These are phyloP conservation scores for Allygus modestus DNA, from an alignment of 2,888 invertebrate species.

Conservation along the genomic window DNA sequence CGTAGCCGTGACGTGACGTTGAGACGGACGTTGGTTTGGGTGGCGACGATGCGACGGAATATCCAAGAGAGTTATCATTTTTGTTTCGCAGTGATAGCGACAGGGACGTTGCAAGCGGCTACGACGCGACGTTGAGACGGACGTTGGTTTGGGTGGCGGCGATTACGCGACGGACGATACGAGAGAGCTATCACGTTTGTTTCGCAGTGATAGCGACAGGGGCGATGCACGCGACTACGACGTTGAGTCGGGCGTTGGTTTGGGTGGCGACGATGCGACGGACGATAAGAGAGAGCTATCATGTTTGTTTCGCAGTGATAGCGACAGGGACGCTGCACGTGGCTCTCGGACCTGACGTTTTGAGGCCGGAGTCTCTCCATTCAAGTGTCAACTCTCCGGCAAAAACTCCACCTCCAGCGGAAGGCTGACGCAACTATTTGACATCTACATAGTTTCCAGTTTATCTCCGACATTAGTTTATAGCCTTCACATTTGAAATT, in stretches of 20 bases:
- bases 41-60: not conserved
- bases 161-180: no score
- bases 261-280: not conserved
- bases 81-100: no score
- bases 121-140: no score
- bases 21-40: no score
- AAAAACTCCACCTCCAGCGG: slow-evolving; percentile 21
- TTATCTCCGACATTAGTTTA: slow-evolving; percentile 44
- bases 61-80: not conserved
- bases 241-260: no score
- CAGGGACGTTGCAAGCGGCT: no score
- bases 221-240: no score
- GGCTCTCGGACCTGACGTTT: slow-evolving; percentile 23
- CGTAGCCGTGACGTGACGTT: no score
- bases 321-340: not conserved
- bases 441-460: slow-evolving; percentile 37
- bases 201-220: no score
- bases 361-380: slow-evolving; percentile 34
- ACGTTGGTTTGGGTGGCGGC: no score
- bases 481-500: slow-evolving; percentile 43
- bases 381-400: slow-evolving; percentile 47
- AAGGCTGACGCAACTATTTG: slow-evolving; percentile 23
- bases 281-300: slow-evolving; percentile 21
- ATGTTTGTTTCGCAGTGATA: not conserved
- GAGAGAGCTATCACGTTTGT: no score